phyloP scores from a whole-genome alignment of 2,888 invertebrate species.

The Eutolmus rufibarbis region DNA sequence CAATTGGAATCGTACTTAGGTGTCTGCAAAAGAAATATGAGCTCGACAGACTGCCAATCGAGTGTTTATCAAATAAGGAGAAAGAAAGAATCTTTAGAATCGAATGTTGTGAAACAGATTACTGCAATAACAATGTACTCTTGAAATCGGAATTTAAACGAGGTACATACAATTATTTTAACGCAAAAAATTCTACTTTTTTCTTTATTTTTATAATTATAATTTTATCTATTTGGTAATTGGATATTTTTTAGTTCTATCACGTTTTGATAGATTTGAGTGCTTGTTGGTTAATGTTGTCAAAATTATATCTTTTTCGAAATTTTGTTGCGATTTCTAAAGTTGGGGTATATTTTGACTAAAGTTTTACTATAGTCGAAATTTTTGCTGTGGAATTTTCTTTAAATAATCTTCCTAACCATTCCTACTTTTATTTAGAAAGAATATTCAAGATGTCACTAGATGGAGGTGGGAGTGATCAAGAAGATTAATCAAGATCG shows the following conservation, averaged over 20 bases:
- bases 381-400: no score
- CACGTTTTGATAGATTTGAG: background rate
- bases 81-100: constrained; percentile 60
- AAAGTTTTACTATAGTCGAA: no score
- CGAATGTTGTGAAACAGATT: constrained; percentile 62
- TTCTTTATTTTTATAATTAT: background rate
- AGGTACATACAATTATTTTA: constrained; percentile 55
- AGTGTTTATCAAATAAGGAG: constrained; percentile 61
- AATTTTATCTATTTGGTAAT: constrained; percentile 12
- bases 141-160: constrained; percentile 59
- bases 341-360: background rate
- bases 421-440: no score
- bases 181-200: background rate
- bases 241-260: constrained; percentile 1
- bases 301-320: background rate
- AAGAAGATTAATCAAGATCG: background rate
- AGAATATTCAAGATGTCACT: no score
- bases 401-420: no score
- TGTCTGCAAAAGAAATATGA: constrained; percentile 62
- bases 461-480: background rate
- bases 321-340: constrained; percentile 16
- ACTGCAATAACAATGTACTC: constrained; percentile 63
- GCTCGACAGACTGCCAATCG: constrained; percentile 60
- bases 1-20: constrained; percentile 51
- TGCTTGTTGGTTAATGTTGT: background rate